Conservation (phyloP, 1,140 invertebrate species). For the Ostrea denselamellosa region DNA sequence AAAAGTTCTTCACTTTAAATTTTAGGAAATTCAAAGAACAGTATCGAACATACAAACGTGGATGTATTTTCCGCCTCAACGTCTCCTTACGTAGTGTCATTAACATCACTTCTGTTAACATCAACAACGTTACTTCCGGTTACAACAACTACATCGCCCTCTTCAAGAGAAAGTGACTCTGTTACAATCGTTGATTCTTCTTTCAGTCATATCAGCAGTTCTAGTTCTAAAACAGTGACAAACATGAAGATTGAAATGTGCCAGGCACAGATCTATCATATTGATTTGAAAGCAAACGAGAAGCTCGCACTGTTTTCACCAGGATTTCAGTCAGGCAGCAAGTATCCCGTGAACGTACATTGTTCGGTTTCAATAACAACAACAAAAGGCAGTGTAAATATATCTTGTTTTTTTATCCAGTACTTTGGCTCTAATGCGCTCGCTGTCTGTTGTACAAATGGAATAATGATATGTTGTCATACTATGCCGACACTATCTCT, state of each 20-base stretch:
- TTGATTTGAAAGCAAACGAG: neutral
- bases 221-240: neutral
- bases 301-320: neutral
- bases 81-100: neutral
- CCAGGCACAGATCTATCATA: neutral
- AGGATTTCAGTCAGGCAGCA: neutral
- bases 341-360: neutral
- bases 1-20: neutral
- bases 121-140: neutral
- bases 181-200: neutral
- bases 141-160: neutral
- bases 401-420: neutral
- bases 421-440: too few relatives aligned
- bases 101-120: neutral
- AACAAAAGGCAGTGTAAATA: neutral
- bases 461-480: too few relatives aligned
- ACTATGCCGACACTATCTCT: too few relatives aligned
- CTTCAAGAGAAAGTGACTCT: neutral
- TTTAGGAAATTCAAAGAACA: neutral
- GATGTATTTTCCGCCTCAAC: neutral
- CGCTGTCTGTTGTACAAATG: too few relatives aligned
- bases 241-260: constrained; percentile 1
- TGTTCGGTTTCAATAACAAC: neutral
- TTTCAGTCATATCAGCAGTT: neutral
- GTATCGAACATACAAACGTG: neutral